Base-by-base conservation (phyloP, 2,113 vertebrate genomes). In the Pogona vitticeps region DNA sequence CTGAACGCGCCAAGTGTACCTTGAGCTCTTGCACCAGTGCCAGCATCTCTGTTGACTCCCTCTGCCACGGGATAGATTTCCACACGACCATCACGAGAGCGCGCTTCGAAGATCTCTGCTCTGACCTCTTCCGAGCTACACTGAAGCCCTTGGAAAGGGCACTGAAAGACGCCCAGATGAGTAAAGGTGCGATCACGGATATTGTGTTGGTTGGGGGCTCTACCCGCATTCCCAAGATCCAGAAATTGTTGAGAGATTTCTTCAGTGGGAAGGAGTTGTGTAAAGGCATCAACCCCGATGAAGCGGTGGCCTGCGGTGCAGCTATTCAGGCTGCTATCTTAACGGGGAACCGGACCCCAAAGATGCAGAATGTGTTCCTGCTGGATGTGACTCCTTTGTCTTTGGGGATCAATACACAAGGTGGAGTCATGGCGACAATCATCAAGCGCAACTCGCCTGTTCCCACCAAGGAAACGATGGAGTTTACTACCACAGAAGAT, bases 231-330 rank as follows among this genome's bases (percentile, higher is more conserved):
- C 97, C 97, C 36, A 97, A 97, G 92, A 97, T 97, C 91, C 97
- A 97, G 92, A 97, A 97, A 73, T 95, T 97, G 28, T 95, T 97
- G 42, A 97, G 97, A 90, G 97, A 97, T 31, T 97, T 96, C 94
- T 97, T 97, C 91, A 97, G 97, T 38, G 97, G 97, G 65, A 96
- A 97, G 80, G 97, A 97, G 81, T 94, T 97, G 31, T 97, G 97
- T 87, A 97, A 97, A 88, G 97, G 97, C 93, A 97, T 97, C 93
- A 97, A 97, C 80, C 97, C 97, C 12, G 97, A 97, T 89, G 97
- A 97, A 86, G 97, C 97, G 36, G 97, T 97, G 72, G 97, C 97
- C 38, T 97, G 97, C 0, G 96, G 97, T 7, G 97, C 78, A 95
- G 97, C 96, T 90, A 96, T 97, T 80, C 97, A 97, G 63, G 95